Evolutionary conservation across 1,140 invertebrate species (phyloP), one percentile per base, ranked within the genome.

Genomic region (Ostrea denselamellosa): DNA sequence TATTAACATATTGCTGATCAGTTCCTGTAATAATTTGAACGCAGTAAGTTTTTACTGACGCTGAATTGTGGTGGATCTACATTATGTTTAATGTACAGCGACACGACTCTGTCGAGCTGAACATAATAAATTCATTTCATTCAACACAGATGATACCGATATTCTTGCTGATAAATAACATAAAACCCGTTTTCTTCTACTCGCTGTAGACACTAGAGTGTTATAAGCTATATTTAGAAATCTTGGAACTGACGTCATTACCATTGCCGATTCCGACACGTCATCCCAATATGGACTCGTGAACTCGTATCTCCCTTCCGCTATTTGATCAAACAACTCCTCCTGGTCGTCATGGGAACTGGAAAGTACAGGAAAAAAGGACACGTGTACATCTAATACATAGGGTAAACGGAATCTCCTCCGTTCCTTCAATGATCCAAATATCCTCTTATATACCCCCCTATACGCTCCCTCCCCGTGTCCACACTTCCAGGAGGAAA

Each of bases 221-320:
- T 19, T n/a, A n/a, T 17, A 12, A 1, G 9, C 54, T 5, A 62
- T 62, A n/a, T 0, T 62, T 62, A n/a, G 56, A 5, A 62, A 62
- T 19, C 17, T 8, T 19, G 9, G 22, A 81, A 34, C 34, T 44
- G 5, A 44, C 9, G n/a, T 82, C 34, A 84, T 62, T 65, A 93
- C 92, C 91, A 92, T 94, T 1, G 94, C 93, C 3, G 93, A 93
- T 97, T 97, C 96, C 1, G 98, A 98, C 86, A 99, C 96, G 77
- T 97, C 96, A 92, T 98, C 97, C 98, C 98, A 99, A 95, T 98
- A 98, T 14, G 98, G 98, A 88, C 97, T 96, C 8, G 97, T 97
- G 94, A 99, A 99, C 94, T 98, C 98, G 92, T 98, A 98, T 85
- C 97, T 96, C 68, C 98, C 98, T 22, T 96, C 96, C 65, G 99